Evolutionary conservation across 2,888 invertebrate genomes (phyloP), one percentile per base, ranked within the genome.

Genomic region (Troides oblongomaculatus): DNA sequence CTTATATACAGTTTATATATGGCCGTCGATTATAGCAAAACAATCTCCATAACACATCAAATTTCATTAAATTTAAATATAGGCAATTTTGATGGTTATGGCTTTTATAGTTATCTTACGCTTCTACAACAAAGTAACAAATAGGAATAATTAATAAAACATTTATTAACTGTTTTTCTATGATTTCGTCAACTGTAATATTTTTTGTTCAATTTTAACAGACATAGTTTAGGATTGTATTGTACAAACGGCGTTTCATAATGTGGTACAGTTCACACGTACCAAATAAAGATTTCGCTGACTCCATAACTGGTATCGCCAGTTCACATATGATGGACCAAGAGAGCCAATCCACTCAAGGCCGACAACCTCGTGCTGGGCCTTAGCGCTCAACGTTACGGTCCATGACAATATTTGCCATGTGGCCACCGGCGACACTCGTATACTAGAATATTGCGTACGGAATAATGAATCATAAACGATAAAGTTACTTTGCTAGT

Each of bases 341-440:
- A 79, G 77, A 77, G 78, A 79, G 76, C 70, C 76, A 71, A 73
- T 76, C 77, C 72, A 76, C 74, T 78, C 88, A 87, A 88, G 87
- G 87, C 84, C 84, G 77, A 73, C 88, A 81, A 86, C 86, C 84
- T 87, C 79, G 76, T 76, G 76, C 71, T 73, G 74, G 80, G 75
- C 77, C 79, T 78, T 75, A 71, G 74, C 74, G 75, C 73, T 74
- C 74, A 76, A 74, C 74, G 74, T 72, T 72, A 74, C 75, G 71
- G 72, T 71, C 72, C 72, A 79, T 84, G 85, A 85, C 89, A 89
- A 88, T 88, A 88, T 89, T 89, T 85, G 89, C 89, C 82, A 88
- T 85, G 86, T 84, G 81, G 80, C 77, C 78, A 81, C 76, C 78
- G 78, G 77, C 77, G 76, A 72, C 78, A 76, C 79, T 77, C 78